A percentile compares a stretch with the other conserved stretches of the same genome.
phyloP scores from a whole-genome alignment of 1,140 invertebrate species.

The Metopolophium dirhodum region DNA sequence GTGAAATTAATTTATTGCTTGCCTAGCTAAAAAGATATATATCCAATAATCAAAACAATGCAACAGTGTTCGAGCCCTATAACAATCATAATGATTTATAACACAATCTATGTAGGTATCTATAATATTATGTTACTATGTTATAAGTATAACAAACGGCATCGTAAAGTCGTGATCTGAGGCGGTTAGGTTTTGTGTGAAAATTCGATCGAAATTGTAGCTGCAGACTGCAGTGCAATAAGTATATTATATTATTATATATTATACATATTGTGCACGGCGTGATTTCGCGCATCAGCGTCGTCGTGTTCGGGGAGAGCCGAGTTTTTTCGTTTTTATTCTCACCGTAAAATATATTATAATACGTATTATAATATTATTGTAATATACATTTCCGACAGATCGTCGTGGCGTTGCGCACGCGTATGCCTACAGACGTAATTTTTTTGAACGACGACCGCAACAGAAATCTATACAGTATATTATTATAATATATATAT shows the following conservation, averaged over 20 bases:
- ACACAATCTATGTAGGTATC: not conserved
- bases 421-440: not conserved
- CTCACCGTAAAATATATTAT: not conserved
- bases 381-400: not conserved
- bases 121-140: no score
- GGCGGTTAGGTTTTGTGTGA: not conserved
- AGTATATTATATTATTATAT: not conserved
- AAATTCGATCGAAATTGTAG: slow-evolving; percentile 3
- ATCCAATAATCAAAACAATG: not conserved
- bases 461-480: not conserved
- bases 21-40: not conserved
- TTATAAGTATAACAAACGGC: not conserved
- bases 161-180: not conserved
- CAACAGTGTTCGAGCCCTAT: not conserved
- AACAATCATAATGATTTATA: not conserved
- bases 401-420: not conserved
- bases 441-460: not conserved
- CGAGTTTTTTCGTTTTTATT: not conserved
- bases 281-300: not conserved
- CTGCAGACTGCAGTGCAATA: not conserved
- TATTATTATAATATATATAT: not conserved
- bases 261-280: not conserved
- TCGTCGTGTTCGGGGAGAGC: not conserved
- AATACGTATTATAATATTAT: not conserved
- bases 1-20: not conserved